Conservation (phyloP, 2,888 invertebrate genomes). For the Gymnosoma rotundatum region DNA sequence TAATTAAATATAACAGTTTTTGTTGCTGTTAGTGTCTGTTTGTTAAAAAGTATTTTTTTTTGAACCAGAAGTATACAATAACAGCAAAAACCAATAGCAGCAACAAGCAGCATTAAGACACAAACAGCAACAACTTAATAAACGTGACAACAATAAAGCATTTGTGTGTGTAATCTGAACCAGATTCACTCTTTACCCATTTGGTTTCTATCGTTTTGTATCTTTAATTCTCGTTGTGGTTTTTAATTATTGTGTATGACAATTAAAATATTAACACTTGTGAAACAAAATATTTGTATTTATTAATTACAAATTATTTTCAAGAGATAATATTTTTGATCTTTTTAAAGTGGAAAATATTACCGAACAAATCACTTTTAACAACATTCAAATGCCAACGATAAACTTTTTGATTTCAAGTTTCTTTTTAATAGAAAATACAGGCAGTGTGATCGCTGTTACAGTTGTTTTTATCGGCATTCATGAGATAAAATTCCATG, state of each 20-base stretch:
- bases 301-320: no score
- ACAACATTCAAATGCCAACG: not conserved
- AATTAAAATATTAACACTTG: constrained; percentile 20
- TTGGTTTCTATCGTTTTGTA: constrained; percentile 43
- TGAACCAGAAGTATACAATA: not conserved
- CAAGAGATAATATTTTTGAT: no score
- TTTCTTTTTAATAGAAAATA: constrained; percentile 16
- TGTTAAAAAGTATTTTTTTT: constrained; percentile 21
- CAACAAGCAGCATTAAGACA: constrained; percentile 10
- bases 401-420: constrained; percentile 7
- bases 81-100: not conserved
- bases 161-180: constrained; percentile 55
- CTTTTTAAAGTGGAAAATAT: no score
- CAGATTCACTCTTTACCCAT: constrained; percentile 45
- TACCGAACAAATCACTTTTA: no score
- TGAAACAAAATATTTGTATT: not conserved
- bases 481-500: constrained; percentile 15
- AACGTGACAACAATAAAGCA: constrained; percentile 56
- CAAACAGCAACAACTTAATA: constrained; percentile 61
- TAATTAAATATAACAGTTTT: constrained; percentile 63
- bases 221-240: constrained; percentile 26
- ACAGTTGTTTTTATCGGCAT: constrained; percentile 15
- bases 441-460: not conserved
- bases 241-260: constrained; percentile 20
- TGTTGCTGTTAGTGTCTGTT: constrained; percentile 39